A percentile compares a stretch with the other conserved stretches of the same genome.
phyloP scores from a whole-genome alignment of 2,888 invertebrate species.

The Cryptocephalus moraei region DNA sequence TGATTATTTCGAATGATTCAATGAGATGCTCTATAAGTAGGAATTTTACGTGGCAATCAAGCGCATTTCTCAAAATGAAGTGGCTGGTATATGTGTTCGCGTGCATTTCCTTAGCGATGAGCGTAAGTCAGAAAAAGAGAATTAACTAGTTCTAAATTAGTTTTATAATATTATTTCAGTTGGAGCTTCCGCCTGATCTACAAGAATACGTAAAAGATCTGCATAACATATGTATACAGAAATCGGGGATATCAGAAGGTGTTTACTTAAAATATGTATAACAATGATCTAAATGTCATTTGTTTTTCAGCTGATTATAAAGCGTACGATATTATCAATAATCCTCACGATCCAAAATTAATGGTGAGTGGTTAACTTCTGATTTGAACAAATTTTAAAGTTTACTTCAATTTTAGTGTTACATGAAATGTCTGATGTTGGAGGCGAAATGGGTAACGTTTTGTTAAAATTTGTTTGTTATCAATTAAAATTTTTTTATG shows the following conservation, averaged over 20 bases:
- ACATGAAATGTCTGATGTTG: constrained; percentile 30
- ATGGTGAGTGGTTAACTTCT: constrained; percentile 13
- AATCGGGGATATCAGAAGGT: constrained; percentile 21
- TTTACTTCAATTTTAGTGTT: constrained; percentile 23
- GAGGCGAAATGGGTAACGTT: constrained; percentile 28
- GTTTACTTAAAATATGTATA: constrained; percentile 1
- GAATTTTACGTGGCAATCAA: no score
- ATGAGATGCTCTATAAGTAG: no score
- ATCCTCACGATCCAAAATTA: constrained; percentile 20
- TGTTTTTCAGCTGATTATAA: constrained; percentile 19
- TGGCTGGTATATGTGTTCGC: no score
- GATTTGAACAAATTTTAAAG: no score
- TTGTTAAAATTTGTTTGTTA: constrained; percentile 1
- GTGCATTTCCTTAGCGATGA: no score
- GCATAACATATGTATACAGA: constrained; percentile 19
- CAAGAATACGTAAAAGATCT: constrained; percentile 22
- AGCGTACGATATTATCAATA: constrained; percentile 19
- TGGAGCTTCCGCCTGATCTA: constrained; percentile 20
- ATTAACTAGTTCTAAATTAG: no score
- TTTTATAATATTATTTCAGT: constrained; percentile 4
- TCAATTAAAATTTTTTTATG: background rate
- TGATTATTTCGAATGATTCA: no score
- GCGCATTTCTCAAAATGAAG: no score
- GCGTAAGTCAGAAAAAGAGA: no score
- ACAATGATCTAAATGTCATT: background rate